Evolutionary conservation across 2,797 vertebrate species (phyloP), one percentile per base, ranked within the genome.

Genomic region (Brachyrhaphis roseni): DNA sequence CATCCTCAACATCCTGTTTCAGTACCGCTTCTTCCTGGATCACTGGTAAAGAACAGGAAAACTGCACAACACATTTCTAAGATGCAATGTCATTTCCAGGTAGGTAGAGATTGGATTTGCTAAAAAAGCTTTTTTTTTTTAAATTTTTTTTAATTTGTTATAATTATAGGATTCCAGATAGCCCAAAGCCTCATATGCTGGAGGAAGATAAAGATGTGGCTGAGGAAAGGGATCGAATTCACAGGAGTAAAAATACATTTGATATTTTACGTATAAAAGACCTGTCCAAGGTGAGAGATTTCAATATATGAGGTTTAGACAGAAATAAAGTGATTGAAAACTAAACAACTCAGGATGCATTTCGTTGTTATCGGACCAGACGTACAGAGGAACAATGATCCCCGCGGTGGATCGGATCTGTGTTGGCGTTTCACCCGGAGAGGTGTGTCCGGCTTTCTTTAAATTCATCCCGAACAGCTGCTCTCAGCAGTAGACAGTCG

Each of bases 391-490:
- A 66, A 95, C 85, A 20, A 82, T 82, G 11, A 94, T 91, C 70
- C 97, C 97, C 34, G 97, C 97, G 0, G 98, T 98, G 91, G 97
- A 98, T 91, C 95, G 94, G 75, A 96, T 99, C 74, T 99, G 97
- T 89, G 80, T 97, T 23, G 97, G 97, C 36, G 94, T 99, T 28
- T 96, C 95, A 71, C 96, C 98, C 0, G 97, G 97, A 95, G 97
- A 99, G 97, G 97, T 99, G 87, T 45, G 89, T 81, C 20, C 13
- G 11, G 20, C 26, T 76, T 73, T 68, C 4, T 3, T 72, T 39
- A 34, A 68, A 79, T 10, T 0, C 0, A 45, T 51, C 80, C 47
- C 2, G 43, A 36, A 0, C 7, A 43, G 0, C 20, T 20, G 34
- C 16, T 34, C 43, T 8, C 16, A 47, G 55, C 6, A 74, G 10